Conservation (phyloP, 2,888 invertebrate species). For the Xanthorhoe designata region DNA sequence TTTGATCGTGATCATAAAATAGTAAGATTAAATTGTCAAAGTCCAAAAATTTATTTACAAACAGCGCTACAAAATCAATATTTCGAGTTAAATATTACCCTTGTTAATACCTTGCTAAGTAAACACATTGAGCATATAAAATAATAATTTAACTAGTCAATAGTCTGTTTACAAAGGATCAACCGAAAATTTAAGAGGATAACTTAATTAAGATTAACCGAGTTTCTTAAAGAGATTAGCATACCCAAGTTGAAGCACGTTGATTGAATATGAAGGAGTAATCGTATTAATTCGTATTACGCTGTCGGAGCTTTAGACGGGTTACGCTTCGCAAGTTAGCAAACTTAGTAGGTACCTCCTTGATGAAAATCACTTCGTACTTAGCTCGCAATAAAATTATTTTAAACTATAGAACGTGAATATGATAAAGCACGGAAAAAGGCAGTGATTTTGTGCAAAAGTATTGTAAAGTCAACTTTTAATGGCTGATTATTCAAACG, state of each 20-base stretch:
- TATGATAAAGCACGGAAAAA: background rate
- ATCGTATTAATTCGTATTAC: conserved; percentile 44
- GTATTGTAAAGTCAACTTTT: background rate
- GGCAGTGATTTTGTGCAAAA: background rate
- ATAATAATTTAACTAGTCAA: conserved; percentile 7
- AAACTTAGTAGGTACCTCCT: conserved; percentile 16
- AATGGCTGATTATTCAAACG: background rate
- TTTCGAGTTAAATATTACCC: background rate
- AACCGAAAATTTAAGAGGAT: conserved; percentile 33
- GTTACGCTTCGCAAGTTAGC: conserved; percentile 17
- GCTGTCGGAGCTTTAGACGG: conserved; percentile 31
- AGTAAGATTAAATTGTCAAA: background rate
- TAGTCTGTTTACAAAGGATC: conserved; percentile 3
- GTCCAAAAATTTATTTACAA: background rate
- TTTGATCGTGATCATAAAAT: no score
- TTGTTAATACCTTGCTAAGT: background rate
- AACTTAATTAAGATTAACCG: conserved; percentile 44
- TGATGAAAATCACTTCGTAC: conserved; percentile 29
- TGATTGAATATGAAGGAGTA: conserved; percentile 53
- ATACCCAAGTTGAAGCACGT: conserved; percentile 38
- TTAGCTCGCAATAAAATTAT: conserved; percentile 14
- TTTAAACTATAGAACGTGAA: background rate
- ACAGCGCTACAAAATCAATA: background rate
- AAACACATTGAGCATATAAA: background rate
- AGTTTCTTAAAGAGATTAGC: conserved; percentile 40